A percentile compares a stretch with the other conserved stretches of the same genome.
These are phyloP conservation scores for Colletes collaris DNA, from an alignment of 2,888 invertebrate genomes.

Conservation along the genomic window DNA sequence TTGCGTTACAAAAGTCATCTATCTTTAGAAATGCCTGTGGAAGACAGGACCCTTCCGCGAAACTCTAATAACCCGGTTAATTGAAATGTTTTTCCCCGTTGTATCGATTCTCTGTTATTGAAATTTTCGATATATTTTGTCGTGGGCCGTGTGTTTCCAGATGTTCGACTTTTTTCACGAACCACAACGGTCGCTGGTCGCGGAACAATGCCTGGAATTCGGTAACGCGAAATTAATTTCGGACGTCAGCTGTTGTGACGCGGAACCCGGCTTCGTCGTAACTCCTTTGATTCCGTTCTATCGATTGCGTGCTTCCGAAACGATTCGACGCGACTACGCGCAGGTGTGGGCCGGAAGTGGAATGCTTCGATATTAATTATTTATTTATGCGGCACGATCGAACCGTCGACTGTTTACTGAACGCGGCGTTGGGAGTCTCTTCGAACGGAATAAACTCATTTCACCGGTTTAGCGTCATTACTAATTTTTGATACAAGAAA, in stretches of 20 bases:
- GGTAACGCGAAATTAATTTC: constrained; percentile 40
- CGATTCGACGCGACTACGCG: neutral
- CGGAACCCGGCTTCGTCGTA: constrained; percentile 17
- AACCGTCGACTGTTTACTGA: neutral
- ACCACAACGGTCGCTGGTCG: neutral
- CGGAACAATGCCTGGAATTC: constrained; percentile 25
- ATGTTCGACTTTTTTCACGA: neutral
- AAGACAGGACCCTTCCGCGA: too few relatives aligned
- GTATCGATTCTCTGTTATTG: neutral
- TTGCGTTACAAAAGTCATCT: too few relatives aligned
- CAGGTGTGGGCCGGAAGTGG: too few relatives aligned
- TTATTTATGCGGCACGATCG: constrained; percentile 1
- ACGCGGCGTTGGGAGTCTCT: too few relatives aligned
- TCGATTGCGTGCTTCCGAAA: constrained; percentile 4
- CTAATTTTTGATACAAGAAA: too few relatives aligned
- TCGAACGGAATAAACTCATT: too few relatives aligned
- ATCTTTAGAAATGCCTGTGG: too few relatives aligned
- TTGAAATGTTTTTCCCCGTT: too few relatives aligned
- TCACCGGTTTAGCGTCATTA: too few relatives aligned
- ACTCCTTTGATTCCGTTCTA: constrained; percentile 16
- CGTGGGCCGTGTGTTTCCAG: neutral
- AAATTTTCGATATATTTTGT: constrained; percentile 7
- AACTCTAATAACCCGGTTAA: too few relatives aligned
- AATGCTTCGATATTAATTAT: constrained; percentile 7
- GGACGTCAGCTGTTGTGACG: neutral